Conservation (phyloP, 2,888 invertebrate genomes). For the Tachina grossa region DNA sequence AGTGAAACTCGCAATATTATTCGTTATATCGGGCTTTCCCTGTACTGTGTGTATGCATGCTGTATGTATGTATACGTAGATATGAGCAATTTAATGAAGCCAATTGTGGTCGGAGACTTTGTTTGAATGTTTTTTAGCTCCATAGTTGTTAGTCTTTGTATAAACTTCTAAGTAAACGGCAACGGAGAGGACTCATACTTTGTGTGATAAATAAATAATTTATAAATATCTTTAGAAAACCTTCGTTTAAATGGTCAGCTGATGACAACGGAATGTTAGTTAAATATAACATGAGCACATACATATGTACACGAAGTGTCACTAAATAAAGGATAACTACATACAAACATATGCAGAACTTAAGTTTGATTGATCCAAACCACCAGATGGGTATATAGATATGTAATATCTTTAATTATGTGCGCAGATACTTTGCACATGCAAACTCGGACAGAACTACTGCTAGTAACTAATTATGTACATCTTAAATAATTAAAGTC, state of each 20-base stretch:
- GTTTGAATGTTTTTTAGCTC: constrained; percentile 65
- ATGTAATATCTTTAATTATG: neutral
- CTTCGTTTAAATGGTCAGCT: constrained; percentile 60
- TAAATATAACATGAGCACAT: constrained; percentile 12
- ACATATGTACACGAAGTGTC: constrained; percentile 25
- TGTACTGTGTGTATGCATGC: neutral
- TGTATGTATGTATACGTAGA: neutral
- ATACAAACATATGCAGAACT: neutral
- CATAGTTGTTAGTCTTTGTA: constrained; percentile 74
- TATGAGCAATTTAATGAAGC: constrained; percentile 11
- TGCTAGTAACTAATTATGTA: no score
- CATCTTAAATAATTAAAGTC: constrained; percentile 5
- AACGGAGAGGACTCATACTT: constrained; percentile 37
- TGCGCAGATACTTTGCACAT: neutral
- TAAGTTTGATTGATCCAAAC: neutral
- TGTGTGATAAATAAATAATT: constrained; percentile 47
- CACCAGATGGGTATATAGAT: neutral
- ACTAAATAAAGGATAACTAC: constrained; percentile 20
- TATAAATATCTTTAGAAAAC: constrained; percentile 14
- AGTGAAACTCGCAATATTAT: neutral
- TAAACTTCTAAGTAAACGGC: constrained; percentile 79
- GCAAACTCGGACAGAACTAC: neutral
- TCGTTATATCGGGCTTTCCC: neutral
- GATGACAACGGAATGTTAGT: constrained; percentile 52
- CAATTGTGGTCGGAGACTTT: constrained; percentile 65